Evolutionary conservation across 1,140 invertebrate species (phyloP).

Genomic region (Periplaneta americana): DNA sequence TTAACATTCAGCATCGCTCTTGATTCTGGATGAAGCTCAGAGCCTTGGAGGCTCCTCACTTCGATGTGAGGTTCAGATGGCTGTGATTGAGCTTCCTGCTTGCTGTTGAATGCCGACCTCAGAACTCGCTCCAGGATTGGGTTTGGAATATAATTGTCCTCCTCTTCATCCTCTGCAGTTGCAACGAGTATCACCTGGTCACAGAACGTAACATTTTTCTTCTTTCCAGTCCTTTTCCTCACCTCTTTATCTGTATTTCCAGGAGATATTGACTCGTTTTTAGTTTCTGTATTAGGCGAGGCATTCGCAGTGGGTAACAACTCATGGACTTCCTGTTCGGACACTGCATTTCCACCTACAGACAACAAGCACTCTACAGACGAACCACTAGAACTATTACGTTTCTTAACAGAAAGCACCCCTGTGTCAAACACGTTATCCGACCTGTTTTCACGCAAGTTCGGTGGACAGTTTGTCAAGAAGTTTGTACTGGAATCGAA

Average conservation of each 20-base stretch:
- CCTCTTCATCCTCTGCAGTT: slow-evolving; percentile 85
- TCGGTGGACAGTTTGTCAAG: background rate
- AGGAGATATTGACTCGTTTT: slow-evolving; percentile 23
- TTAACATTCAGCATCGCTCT: background rate
- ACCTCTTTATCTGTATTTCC: slow-evolving; percentile 29
- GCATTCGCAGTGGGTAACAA: too few species aligned
- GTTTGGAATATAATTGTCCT: slow-evolving; percentile 85
- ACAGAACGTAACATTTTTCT: slow-evolving; percentile 91
- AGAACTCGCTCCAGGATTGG: slow-evolving; percentile 83
- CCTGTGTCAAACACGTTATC: slow-evolving; percentile 8
- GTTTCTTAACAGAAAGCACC: slow-evolving; percentile 1
- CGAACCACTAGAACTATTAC: background rate
- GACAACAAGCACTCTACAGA: slow-evolving; percentile 7
- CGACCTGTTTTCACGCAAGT: background rate
- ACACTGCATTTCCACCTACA: slow-evolving; percentile 1
- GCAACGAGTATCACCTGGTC: slow-evolving; percentile 89
- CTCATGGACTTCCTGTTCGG: background rate
- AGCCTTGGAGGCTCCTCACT: background rate
- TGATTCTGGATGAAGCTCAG: background rate
- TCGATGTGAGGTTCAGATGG: background rate
- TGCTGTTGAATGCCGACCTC: slow-evolving; percentile 62
- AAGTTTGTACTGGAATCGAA: background rate
- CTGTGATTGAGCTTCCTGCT: background rate
- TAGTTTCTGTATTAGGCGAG: slow-evolving; percentile 3
- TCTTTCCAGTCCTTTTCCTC: slow-evolving; percentile 59